These are phyloP conservation scores for Teleogryllus occipitalis DNA, from an alignment of 1,140 invertebrate species.

Conservation along the genomic window DNA sequence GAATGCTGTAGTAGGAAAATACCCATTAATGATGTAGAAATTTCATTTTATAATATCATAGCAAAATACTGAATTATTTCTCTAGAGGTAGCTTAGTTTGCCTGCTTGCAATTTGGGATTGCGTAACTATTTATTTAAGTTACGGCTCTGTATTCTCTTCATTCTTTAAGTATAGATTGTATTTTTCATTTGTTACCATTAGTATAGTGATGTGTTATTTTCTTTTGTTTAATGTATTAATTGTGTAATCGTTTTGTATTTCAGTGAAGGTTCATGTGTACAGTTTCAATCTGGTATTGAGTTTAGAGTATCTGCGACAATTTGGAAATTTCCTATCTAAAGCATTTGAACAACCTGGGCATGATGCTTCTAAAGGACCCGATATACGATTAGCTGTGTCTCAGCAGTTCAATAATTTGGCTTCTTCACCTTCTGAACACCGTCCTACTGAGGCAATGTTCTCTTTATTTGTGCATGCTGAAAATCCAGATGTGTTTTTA, in stretches of 20 bases:
- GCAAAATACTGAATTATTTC: too few relatives aligned
- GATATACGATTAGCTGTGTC: neutral
- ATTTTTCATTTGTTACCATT: too few relatives aligned
- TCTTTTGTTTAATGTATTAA: too few relatives aligned
- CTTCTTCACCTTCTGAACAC: neutral
- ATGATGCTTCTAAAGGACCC: neutral
- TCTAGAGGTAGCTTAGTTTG: too few relatives aligned
- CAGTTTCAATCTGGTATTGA: neutral
- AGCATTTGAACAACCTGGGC: neutral
- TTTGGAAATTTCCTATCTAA: neutral
- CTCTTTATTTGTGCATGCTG: conserved; percentile 51
- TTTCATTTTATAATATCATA: too few relatives aligned
- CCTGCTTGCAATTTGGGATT: too few relatives aligned
- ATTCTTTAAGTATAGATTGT: too few relatives aligned
- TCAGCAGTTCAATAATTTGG: neutral
- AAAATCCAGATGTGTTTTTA: conserved; percentile 88
- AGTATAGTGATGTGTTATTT: too few relatives aligned
- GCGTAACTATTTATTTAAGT: too few relatives aligned
- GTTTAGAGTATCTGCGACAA: neutral
- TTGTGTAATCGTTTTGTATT: neutral
- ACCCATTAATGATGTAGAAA: too few relatives aligned
- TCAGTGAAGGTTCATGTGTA: neutral
- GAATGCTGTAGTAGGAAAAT: too few relatives aligned
- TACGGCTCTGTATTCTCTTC: too few relatives aligned
- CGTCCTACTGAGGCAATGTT: neutral